Evolutionary conservation across 1,140 invertebrate genomes (phyloP).

Genomic region (Polypedilum pembai): DNA sequence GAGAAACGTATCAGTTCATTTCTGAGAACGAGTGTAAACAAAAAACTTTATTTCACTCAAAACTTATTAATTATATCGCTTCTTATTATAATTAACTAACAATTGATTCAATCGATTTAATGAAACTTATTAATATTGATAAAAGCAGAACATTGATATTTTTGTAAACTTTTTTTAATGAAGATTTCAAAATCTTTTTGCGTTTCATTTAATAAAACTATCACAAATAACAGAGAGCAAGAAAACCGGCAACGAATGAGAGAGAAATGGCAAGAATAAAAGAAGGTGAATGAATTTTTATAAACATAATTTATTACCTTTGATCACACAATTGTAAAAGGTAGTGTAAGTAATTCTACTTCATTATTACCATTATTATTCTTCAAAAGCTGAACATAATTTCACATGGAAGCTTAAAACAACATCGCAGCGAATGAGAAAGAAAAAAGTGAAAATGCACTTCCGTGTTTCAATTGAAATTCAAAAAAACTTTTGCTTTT

Average conservation of each 20-base stretch:
- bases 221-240: background rate
- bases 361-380: too few species aligned
- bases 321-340: background rate
- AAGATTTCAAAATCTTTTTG: background rate
- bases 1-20: too few species aligned
- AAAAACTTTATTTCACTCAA: too few species aligned
- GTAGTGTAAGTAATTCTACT: too few species aligned
- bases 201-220: background rate
- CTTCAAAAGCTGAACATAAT: background rate
- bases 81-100: too few species aligned
- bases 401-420: background rate
- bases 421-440: too few species aligned
- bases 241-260: background rate
- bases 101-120: too few species aligned
- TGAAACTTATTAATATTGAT: too few species aligned
- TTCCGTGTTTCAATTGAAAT: conserved; percentile 17
- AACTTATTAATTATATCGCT: too few species aligned
- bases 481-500: conserved; percentile 2
- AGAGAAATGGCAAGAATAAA: background rate
- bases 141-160: too few species aligned
- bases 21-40: too few species aligned
- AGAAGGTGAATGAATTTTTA: conserved; percentile 24
- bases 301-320: conserved; percentile 12
- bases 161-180: too few species aligned
- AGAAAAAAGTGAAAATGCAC: conserved; percentile 8